Evolutionary conservation across 2,888 invertebrate genomes (phyloP), one percentile per base, ranked within the genome.

Genomic region (Phyllotreta cruciferae): DNA sequence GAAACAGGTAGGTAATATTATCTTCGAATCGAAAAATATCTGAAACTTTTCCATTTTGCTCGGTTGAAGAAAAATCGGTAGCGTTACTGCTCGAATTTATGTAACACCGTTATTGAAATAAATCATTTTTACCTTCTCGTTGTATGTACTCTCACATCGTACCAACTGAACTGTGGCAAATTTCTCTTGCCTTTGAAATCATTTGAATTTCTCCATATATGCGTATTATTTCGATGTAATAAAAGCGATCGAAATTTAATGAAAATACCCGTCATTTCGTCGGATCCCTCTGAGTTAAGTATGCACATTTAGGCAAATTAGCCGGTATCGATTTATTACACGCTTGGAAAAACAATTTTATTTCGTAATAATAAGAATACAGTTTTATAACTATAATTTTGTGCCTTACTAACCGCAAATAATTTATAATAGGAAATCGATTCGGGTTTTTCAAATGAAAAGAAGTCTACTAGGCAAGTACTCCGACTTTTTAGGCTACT

Each of bases 141-240:
- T 24, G 24, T 24, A 34, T 45, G 38, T 56, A 56, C 49, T 56
- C 56, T 56, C 56, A 56, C 56, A 55, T 55, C 38, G 55, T 38
- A 56, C 8, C 47, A 56, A 56, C 56, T 56, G 38, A 56, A 56
- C 56, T 56, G 56, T 56, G 10, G 47, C 56, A 38, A 56, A 56
- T 56, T 56, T 56, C 56, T 47, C 56, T 47, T 56, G 38, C 14
- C n/a, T 47, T 56, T 49, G 47, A 49, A 56, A 56, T 47, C 34
- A 41, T 41, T 54, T 54, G 49, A 49, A 49, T 49, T 49, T 49
- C 49, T 49, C 49, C 49, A 49, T 49, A 7, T 10, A 35, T n/a
- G n/a, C 35, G 35, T 8, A 41, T 45, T 47, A 24, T 47, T 24
- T 6, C 35, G 35, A 36, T 35, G 35, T 10, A 54, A 54, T 42